These are phyloP conservation scores for Trinectes maculatus DNA, from an alignment of 2,113 vertebrate species.

Conservation along the genomic window DNA sequence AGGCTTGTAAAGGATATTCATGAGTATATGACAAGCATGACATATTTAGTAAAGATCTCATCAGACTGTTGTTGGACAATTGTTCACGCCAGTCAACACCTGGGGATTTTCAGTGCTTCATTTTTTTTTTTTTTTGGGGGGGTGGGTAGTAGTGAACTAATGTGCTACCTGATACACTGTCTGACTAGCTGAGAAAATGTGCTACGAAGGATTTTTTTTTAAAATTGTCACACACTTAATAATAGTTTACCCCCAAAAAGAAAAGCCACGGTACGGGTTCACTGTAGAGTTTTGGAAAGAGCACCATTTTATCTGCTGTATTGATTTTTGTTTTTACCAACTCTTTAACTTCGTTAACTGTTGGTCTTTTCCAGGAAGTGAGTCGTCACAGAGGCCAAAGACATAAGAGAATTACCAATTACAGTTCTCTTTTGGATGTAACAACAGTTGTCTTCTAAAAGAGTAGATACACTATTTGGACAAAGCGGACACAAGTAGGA, in stretches of 20 bases:
- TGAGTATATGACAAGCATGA: not conserved
- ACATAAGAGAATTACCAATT: conserved; percentile 3
- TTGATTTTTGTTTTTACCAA: conserved; percentile 26
- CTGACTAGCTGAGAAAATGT: not conserved
- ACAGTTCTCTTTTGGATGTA: not conserved
- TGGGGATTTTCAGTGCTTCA: not conserved
- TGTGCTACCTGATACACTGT: no score
- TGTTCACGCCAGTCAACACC: not conserved
- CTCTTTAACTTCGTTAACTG: conserved; percentile 6
- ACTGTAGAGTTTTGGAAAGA: not conserved
- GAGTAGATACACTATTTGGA: not conserved
- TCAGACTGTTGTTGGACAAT: no score
- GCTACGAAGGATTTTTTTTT: not conserved
- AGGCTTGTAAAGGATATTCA: not conserved
- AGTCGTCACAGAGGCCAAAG: conserved; percentile 7
- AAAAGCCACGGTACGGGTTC: not conserved
- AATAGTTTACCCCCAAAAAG: not conserved
- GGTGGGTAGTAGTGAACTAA: not conserved
- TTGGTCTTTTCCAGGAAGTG: conserved; percentile 4
- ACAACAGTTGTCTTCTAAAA: conserved; percentile 1
- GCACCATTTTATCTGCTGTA: conserved; percentile 13
- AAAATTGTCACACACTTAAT: conserved; percentile 3
- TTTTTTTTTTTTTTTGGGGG: no score
- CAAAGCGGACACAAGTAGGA: not conserved
- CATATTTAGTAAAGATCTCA: no score